Percentiles rank a stretch among this genome's conserved stretches.
Conservation (phyloP, 2,797 vertebrate genomes). For the Parauchenoglanis punctatus region DNA sequence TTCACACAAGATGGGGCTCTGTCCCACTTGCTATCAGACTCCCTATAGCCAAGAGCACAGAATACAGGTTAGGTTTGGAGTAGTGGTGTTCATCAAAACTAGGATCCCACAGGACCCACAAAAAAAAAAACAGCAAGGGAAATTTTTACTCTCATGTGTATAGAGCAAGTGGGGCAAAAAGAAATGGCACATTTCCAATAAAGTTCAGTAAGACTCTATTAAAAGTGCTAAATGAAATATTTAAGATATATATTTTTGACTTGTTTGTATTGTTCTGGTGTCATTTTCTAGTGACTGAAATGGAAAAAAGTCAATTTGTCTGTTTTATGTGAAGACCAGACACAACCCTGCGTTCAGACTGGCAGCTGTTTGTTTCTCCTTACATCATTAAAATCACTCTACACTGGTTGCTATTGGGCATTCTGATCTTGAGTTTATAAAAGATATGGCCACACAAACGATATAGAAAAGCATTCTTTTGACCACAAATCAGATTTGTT, state of each 20-base stretch:
- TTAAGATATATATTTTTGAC: background rate
- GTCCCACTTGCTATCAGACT: conserved; percentile 22
- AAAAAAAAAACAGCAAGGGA: background rate
- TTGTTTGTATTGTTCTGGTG: background rate
- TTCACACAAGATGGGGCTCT: background rate
- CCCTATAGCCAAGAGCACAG: background rate
- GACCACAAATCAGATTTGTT: background rate
- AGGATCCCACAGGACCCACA: background rate
- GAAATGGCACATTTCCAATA: background rate
- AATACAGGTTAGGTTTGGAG: conserved; percentile 8
- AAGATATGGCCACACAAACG: background rate
- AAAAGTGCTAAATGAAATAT: background rate
- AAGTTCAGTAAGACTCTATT: background rate
- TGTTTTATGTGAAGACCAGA: background rate
- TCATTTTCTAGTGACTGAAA: background rate
- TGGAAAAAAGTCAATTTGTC: background rate
- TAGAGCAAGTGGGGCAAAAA: background rate
- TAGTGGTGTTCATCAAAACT: background rate
- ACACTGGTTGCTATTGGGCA: background rate
- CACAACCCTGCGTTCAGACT: background rate
- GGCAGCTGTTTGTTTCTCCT: background rate
- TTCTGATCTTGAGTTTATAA: background rate
- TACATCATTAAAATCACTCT: background rate
- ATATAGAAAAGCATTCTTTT: background rate
- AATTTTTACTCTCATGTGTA: background rate